Evolutionary conservation across 30 jellyfish, hydroid and myxozoan species (phyloP).

Genomic region (Hydractinia echinata): DNA sequence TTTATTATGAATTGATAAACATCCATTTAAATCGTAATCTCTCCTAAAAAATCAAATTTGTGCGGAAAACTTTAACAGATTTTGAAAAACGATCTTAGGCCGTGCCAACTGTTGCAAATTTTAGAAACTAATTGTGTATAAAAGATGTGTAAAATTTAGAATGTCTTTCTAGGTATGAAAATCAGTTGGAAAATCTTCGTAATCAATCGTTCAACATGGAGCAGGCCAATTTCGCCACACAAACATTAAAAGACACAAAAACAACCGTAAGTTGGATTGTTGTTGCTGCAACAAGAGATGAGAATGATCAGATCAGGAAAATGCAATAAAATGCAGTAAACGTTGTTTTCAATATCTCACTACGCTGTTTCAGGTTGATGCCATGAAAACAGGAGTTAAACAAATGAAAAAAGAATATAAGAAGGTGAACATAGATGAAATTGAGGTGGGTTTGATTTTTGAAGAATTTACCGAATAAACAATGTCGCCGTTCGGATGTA

Average conservation of each 20-base stretch:
- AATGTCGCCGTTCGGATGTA: no score
- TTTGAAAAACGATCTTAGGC: no score
- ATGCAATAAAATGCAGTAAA: not conserved
- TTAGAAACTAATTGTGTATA: not conserved
- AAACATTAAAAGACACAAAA: conserved; percentile 90
- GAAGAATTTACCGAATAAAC: not conserved
- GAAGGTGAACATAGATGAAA: conserved; percentile 89
- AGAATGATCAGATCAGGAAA: no score
- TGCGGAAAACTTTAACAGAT: no score
- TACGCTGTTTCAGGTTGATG: conserved; percentile 72
- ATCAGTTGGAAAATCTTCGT: conserved; percentile 79
- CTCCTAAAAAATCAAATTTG: no score
- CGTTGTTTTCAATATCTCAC: not conserved
- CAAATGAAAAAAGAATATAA: conserved; percentile 93
- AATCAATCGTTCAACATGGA: conserved; percentile 97
- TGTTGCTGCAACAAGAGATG: no score
- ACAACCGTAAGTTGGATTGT: conserved; percentile 58
- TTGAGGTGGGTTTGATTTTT: conserved; percentile 59
- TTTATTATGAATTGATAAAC: no score
- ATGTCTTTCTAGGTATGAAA: conserved; percentile 71
- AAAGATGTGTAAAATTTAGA: not conserved
- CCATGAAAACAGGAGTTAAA: conserved; percentile 91
- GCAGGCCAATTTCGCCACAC: conserved; percentile 99
- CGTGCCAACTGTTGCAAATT: no score
- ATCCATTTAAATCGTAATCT: no score